Evolutionary conservation across 2,797 vertebrate genomes (phyloP).

Genomic region (Phataginus tricuspis): DNA sequence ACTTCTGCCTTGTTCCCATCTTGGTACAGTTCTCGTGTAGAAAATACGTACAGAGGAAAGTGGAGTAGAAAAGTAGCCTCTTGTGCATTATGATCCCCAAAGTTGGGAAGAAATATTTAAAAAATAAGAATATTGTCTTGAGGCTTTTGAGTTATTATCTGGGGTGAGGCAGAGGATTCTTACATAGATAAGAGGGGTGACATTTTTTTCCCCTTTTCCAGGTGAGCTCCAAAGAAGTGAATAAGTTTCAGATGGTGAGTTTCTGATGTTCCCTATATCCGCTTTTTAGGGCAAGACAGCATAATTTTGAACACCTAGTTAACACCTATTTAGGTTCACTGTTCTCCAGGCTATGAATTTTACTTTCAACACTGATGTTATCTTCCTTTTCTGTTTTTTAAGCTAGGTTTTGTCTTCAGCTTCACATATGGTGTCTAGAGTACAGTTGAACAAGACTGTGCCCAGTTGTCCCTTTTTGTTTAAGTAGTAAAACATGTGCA

Average conservation of each 20-base stretch:
- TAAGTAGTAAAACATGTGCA: neutral
- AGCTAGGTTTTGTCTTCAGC: slow-evolving; percentile 34
- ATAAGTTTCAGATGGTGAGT: slow-evolving; percentile 99
- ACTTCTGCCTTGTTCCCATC: neutral
- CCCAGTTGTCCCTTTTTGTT: neutral
- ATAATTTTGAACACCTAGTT: neutral
- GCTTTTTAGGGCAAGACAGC: neutral
- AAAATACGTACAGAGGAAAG: neutral
- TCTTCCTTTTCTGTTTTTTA: neutral
- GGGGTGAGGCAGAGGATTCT: neutral
- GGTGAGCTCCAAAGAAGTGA: slow-evolving; percentile 99
- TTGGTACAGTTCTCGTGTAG: neutral
- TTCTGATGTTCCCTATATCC: neutral
- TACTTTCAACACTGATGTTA: neutral
- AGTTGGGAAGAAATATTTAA: neutral
- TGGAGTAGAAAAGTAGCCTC: neutral
- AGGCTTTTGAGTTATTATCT: neutral
- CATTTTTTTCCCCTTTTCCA: slow-evolving; percentile 81
- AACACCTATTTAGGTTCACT: neutral
- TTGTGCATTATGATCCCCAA: neutral
- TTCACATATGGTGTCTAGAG: neutral
- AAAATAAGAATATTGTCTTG: neutral
- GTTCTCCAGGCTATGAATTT: neutral
- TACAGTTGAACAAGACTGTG: neutral
- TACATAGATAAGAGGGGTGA: neutral